Conservation (phyloP, 1,140 invertebrate genomes). For the Danaus plexippus region DNA sequence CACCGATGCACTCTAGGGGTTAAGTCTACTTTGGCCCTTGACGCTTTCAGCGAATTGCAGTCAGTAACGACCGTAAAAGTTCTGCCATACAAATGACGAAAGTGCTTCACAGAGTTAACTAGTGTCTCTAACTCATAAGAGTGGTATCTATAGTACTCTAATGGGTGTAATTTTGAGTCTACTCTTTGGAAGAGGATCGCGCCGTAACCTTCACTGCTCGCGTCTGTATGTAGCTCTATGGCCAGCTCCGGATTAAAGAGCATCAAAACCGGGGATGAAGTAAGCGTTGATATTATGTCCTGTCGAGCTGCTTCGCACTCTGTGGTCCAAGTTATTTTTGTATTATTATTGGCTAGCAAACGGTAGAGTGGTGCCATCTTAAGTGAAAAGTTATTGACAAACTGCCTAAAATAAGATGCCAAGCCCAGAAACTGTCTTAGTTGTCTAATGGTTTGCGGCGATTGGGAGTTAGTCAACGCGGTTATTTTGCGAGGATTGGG, state of each 20-base stretch:
- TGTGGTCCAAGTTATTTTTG: slow-evolving; percentile 1
- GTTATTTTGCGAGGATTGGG: no score
- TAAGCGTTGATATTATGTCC: slow-evolving; percentile 1
- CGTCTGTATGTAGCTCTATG: slow-evolving; percentile 11
- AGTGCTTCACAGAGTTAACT: slow-evolving; percentile 2
- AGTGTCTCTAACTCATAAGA: slow-evolving; percentile 5
- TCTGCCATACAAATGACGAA: slow-evolving; percentile 3
- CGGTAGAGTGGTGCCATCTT: slow-evolving; percentile 2
- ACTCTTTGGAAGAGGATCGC: slow-evolving; percentile 3
- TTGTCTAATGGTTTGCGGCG: no score
- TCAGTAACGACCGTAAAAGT: slow-evolving; percentile 7
- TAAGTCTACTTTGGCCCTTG: slow-evolving; percentile 1
- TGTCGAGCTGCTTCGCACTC: not conserved
- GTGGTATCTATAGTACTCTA: not conserved
- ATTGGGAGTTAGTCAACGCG: no score
- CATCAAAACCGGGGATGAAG: slow-evolving; percentile 1
- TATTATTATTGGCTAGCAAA: not conserved
- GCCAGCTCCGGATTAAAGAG: slow-evolving; percentile 2
- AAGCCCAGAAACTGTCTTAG: no score
- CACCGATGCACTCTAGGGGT: no score
- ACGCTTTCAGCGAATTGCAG: no score
- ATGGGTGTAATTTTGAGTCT: not conserved
- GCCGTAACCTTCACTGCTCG: slow-evolving; percentile 7
- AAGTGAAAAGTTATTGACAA: no score
- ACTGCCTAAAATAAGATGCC: no score